These are phyloP conservation scores for Rynchops niger DNA, from an alignment of 2,113 vertebrate genomes.

Conservation along the genomic window DNA sequence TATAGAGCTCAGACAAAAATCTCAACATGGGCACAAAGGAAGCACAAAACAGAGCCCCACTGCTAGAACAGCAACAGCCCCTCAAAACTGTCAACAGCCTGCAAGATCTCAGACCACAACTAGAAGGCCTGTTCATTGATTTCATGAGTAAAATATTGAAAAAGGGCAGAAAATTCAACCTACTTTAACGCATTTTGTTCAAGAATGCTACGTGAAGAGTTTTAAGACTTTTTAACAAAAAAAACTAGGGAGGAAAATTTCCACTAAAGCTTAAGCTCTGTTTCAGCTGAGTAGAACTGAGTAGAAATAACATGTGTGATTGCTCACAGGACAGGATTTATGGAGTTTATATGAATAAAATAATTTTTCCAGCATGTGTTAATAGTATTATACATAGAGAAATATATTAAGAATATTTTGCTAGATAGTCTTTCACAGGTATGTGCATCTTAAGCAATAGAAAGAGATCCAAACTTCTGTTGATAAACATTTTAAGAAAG, in stretches of 20 bases:
- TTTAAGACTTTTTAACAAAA: not conserved
- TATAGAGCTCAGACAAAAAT: not conserved
- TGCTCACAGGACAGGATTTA: not conserved
- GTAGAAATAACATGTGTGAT: not conserved
- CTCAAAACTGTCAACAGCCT: not conserved
- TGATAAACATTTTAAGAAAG: not conserved
- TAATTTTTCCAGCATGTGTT: not conserved
- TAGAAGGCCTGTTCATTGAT: not conserved
- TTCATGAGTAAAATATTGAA: not conserved
- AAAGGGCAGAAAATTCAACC: accelerated
- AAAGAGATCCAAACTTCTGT: not conserved
- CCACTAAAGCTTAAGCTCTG: not conserved
- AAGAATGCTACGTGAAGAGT: not conserved
- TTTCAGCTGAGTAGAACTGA: not conserved
- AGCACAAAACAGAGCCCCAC: not conserved
- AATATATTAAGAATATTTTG: not conserved
- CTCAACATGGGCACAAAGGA: not conserved
- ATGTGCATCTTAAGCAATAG: not conserved
- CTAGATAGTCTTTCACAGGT: not conserved
- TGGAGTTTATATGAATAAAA: not conserved
- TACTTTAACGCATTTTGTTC: not conserved
- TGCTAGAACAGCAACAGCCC: not conserved
- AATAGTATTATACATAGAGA: not conserved
- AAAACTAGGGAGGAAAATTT: not conserved
- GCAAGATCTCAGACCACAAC: not conserved